Evolutionary conservation across 35 echinoderm and acorn worm species (phyloP), one percentile per base, ranked within the genome.

Genomic region (Amphiura filiformis): DNA sequence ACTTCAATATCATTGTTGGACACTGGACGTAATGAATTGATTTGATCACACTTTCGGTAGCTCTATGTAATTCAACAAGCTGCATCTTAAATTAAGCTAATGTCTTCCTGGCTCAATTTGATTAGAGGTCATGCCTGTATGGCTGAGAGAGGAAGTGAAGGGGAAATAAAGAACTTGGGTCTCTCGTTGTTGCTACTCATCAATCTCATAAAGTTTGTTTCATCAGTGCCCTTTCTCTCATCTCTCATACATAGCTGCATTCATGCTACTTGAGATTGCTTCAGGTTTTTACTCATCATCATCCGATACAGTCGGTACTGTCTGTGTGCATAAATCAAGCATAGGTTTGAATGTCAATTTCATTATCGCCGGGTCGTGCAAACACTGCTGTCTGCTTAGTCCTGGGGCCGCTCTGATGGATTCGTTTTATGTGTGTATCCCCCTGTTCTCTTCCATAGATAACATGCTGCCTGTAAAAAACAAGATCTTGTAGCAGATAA

Each of bases 341-440:
- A 70, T 70, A 70, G 61, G 61, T 23, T 70, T 70, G 61, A 70
- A 70, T 70, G 61, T 70, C 61, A 70, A 70, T 70, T 70, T 70
- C 28, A 70, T 70, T 70, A 70, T 70, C 61, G 15, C 61, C 61
- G 28, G 61, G 61, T 70, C 61, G 61, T 70, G 61, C 61, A 70
- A 70, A 70, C 61, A 70, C 61, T 70, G 28, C 61, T 70, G 61
- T 70, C 61, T 70, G 61, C 61, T n/a, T 1, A 70, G 61, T n/a
- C 2, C 17, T 70, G 61, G 26, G 61, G 61, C 61, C 28, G 17
- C 17, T 70, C n/a, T n/a, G n/a, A 23, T 13, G 7, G 61, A 23
- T 13, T 70, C 1, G 7, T 70, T 18, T 70, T 70, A 26, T 70
- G 28, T 70, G 17, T 47, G 17, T 77, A 77, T 31, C 34, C 34